Conservation (phyloP, 2,888 invertebrate species). For the Cistogaster globosa region DNA sequence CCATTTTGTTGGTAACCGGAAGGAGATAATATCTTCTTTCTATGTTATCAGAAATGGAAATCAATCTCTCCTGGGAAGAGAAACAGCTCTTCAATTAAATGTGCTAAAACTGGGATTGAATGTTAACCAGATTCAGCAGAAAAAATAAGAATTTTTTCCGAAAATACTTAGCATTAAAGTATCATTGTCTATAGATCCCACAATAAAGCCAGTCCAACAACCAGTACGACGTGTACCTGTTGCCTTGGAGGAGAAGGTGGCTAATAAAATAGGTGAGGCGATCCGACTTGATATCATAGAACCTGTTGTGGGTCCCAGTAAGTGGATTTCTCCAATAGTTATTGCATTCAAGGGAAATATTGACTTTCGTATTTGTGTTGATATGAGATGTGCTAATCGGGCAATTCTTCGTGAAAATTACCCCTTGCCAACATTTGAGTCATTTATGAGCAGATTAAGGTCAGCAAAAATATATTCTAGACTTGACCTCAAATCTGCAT, state of each 20-base stretch:
- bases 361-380: conserved; percentile 51
- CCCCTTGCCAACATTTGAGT: conserved; percentile 75
- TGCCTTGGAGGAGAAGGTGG: too few relatives aligned
- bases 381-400: conserved; percentile 49
- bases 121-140: too few relatives aligned
- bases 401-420: conserved; percentile 44
- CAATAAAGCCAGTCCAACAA: too few relatives aligned
- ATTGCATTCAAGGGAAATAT: too few relatives aligned
- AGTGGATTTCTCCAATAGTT: too few relatives aligned
- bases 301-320: too few relatives aligned
- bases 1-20: conserved; percentile 33
- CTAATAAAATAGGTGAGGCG: too few relatives aligned
- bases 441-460: conserved; percentile 71
- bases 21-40: conserved; percentile 50
- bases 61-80: too few relatives aligned
- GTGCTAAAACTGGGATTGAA: too few relatives aligned
- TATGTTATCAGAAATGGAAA: conserved; percentile 65
- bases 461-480: conserved; percentile 74
- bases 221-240: too few relatives aligned
- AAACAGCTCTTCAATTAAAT: too few relatives aligned
- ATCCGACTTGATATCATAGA: too few relatives aligned
- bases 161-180: conserved; percentile 75
- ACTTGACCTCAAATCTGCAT: conserved; percentile 77
- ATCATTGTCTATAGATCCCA: conserved; percentile 53
- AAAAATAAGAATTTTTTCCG: conserved; percentile 46